These are phyloP conservation scores for Choristoneura rosaceana DNA, from an alignment of 2,888 invertebrate genomes.

Conservation along the genomic window DNA sequence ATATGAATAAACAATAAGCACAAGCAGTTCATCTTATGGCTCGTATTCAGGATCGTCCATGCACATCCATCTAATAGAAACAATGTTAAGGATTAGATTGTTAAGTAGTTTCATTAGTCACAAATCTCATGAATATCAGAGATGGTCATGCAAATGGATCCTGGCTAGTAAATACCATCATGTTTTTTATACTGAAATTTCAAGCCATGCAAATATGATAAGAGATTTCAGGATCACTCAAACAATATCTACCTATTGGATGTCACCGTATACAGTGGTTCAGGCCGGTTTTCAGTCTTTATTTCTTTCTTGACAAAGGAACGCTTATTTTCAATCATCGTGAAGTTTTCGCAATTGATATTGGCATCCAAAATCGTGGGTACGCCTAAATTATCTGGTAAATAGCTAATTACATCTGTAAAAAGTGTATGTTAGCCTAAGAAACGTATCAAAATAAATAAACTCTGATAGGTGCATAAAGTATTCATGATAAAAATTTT, in stretches of 20 bases:
- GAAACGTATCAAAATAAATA: constrained; percentile 18
- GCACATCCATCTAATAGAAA: constrained; percentile 14
- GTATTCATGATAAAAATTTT: neutral
- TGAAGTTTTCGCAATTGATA: constrained; percentile 57
- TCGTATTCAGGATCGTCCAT: constrained; percentile 16
- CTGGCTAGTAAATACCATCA: neutral
- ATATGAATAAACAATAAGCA: constrained; percentile 1
- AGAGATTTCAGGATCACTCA: neutral
- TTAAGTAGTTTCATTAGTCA: neutral
- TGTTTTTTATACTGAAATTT: neutral
- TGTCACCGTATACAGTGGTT: constrained; percentile 72
- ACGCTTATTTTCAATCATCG: constrained; percentile 73
- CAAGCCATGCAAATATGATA: neutral
- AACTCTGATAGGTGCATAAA: neutral
- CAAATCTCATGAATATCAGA: neutral
- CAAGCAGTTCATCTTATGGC: neutral
- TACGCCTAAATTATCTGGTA: constrained; percentile 55
- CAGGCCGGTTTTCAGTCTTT: constrained; percentile 63
- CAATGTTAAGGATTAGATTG: neutral
- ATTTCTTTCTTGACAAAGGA: constrained; percentile 65
- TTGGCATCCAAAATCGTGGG: constrained; percentile 61
- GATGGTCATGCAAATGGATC: neutral
- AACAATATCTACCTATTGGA: constrained; percentile 65
- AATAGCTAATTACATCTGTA: constrained; percentile 58
- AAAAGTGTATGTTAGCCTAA: constrained; percentile 40